phyloP scores from a whole-genome alignment of 2,113 vertebrate species.

The Paracanthobrama guichenoti region DNA sequence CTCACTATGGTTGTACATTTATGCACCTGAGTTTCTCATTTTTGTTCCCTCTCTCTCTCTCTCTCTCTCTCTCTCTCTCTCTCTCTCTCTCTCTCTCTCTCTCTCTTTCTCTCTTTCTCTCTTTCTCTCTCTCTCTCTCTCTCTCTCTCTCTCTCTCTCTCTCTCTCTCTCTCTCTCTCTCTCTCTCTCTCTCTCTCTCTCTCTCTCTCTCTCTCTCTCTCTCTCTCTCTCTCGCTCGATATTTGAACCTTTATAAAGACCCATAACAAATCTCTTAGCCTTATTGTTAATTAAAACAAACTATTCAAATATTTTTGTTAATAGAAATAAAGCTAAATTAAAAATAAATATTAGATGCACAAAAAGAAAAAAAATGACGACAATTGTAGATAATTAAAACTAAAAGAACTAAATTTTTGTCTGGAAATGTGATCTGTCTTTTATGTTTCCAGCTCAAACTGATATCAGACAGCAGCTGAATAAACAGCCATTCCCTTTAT shows the following conservation, averaged over 20 bases:
- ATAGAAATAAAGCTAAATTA: too few relatives aligned
- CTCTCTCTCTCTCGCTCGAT: neutral
- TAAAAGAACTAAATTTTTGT: neutral
- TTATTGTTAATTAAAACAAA: too few relatives aligned
- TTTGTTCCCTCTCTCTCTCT: slow-evolving; percentile 14
- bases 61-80: slow-evolving; percentile 2
- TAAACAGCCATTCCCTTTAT: slow-evolving; percentile 63
- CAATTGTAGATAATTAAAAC: too few relatives aligned
- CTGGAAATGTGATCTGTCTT: neutral
- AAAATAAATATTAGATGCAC: too few relatives aligned
- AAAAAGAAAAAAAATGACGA: too few relatives aligned
- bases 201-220: slow-evolving; percentile 10
- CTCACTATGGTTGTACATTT: neutral
- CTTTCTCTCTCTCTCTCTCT: slow-evolving; percentile 13
- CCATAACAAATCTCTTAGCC: neutral
- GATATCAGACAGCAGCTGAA: slow-evolving; percentile 70
- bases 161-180: slow-evolving; percentile 6
- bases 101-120: neutral
- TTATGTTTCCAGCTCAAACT: slow-evolving; percentile 57
- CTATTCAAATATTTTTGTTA: too few relatives aligned
- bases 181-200: slow-evolving; percentile 3
- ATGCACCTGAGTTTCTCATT: neutral
- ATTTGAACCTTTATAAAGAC: neutral
- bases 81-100: slow-evolving; percentile 15
- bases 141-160: neutral